These are phyloP conservation scores for Ceratothoa steindachneri DNA, from an alignment of 2,888 invertebrate genomes.

Conservation along the genomic window DNA sequence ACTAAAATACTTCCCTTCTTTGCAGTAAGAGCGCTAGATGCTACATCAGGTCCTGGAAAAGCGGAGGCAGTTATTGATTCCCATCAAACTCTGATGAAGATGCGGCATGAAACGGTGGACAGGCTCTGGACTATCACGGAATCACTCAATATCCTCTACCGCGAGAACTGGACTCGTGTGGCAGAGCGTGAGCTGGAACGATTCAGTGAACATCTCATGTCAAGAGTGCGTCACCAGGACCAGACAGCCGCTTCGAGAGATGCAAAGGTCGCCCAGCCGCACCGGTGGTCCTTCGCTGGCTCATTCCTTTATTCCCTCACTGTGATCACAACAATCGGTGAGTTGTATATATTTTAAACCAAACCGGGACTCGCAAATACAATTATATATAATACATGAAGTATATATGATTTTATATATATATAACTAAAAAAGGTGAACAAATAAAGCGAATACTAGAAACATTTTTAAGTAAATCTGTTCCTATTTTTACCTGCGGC, in stretches of 20 bases:
- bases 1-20: too few relatives aligned
- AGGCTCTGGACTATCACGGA: constrained; percentile 72
- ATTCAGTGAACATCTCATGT: constrained; percentile 38
- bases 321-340: constrained; percentile 47
- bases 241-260: constrained; percentile 23
- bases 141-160: constrained; percentile 67
- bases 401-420: too few relatives aligned
- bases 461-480: too few relatives aligned
- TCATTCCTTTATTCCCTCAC: constrained; percentile 48
- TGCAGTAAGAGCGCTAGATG: not conserved
- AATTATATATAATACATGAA: too few relatives aligned
- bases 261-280: not conserved
- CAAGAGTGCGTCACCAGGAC: constrained; percentile 14
- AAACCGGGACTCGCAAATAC: too few relatives aligned
- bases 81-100: constrained; percentile 17
- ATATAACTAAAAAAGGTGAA: too few relatives aligned
- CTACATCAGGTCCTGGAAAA: not conserved
- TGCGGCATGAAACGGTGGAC: constrained; percentile 42
- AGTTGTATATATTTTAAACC: not conserved
- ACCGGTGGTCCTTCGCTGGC: constrained; percentile 46
- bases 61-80: not conserved
- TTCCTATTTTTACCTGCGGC: too few relatives aligned
- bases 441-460: too few relatives aligned
- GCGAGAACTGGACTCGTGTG: constrained; percentile 62
- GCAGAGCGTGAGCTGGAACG: constrained; percentile 39